These are phyloP conservation scores for Lepilemur septentrionalis DNA, from an alignment of 2,797 vertebrate species.

Conservation along the genomic window DNA sequence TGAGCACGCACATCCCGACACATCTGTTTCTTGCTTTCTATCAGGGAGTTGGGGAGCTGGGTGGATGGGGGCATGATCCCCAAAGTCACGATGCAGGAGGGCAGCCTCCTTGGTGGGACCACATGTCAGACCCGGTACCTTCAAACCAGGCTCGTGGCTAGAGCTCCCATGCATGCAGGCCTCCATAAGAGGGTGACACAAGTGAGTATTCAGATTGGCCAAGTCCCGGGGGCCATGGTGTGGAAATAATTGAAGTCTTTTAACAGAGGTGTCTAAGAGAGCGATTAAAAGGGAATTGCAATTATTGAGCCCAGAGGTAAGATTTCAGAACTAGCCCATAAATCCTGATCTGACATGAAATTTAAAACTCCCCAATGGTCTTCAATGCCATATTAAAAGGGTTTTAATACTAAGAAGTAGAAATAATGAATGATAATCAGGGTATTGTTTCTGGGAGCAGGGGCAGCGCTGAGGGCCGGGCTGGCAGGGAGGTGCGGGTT, in stretches of 20 bases:
- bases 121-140: not conserved
- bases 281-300: slow-evolving; percentile 79
- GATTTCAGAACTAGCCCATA: slow-evolving; percentile 74
- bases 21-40: not conserved
- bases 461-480: not conserved
- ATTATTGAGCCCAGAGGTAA: slow-evolving; percentile 72
- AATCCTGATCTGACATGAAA: slow-evolving; percentile 73
- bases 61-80: not conserved
- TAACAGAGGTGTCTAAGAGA: slow-evolving; percentile 71
- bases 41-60: not conserved
- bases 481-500: not conserved
- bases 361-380: slow-evolving; percentile 71
- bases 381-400: slow-evolving; percentile 65
- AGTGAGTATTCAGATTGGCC: slow-evolving; percentile 56
- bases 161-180: not conserved
- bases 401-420: slow-evolving; percentile 72
- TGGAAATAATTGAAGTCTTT: slow-evolving; percentile 77
- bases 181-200: slow-evolving; percentile 64
- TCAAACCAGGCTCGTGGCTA: not conserved
- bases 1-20: not conserved
- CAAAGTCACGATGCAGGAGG: not conserved
- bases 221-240: slow-evolving; percentile 6
- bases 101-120: not conserved
- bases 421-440: slow-evolving; percentile 74
- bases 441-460: slow-evolving; percentile 60